Base-by-base conservation (phyloP, 92 coral and sea anemone species). In the Metridium senile region DNA sequence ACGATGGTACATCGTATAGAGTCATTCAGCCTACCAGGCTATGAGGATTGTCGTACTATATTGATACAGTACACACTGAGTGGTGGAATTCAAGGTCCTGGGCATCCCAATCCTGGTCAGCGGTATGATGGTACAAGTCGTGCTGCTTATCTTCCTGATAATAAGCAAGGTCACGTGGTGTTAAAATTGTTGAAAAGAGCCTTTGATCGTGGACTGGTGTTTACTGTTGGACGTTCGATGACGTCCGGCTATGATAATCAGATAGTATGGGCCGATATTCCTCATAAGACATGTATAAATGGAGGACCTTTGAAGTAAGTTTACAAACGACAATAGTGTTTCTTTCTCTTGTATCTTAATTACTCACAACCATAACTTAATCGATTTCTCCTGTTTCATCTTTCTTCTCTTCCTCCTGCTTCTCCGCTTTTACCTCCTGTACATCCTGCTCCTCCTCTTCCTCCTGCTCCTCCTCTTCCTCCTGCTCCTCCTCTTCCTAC, bases 81-180 rank as follows among this genome's bases (percentile, higher is more conserved):
- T 0, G 28, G 69, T 46, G 91, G 91, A 13, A 28, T 30, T 1
- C 93, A 88, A 78, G 84, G 81, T 65, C 31, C 25, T 16, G 75
- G 77, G 0, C 95, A 93, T 66, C 98, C 98, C 1, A 90, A 84
- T 18, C 98, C 98, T 13, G 98, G 95, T 0, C 72, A 68, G 20
- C 21, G 33, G 74, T 90, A 81, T 67, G 52, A 33, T 0, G 89
- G 93, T 34, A 87, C 93, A 0, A 25, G 13, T 18, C 86, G 93
- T 47, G 68, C 56, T 54, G 98, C 98, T 11, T 89, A 83, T 68
- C 77, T 90, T 0, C 84, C 91, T 21, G 87, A 84, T 39, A 74
- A 56, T 10, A 66, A 11, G 0, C 90, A 93, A 58, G 98, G 98
- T 23, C 35, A 58, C 21, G 82, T 82, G 62, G 97, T 93, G 28